phyloP scores from a whole-genome alignment of 2,888 invertebrate genomes.

The Athalia cordata region DNA sequence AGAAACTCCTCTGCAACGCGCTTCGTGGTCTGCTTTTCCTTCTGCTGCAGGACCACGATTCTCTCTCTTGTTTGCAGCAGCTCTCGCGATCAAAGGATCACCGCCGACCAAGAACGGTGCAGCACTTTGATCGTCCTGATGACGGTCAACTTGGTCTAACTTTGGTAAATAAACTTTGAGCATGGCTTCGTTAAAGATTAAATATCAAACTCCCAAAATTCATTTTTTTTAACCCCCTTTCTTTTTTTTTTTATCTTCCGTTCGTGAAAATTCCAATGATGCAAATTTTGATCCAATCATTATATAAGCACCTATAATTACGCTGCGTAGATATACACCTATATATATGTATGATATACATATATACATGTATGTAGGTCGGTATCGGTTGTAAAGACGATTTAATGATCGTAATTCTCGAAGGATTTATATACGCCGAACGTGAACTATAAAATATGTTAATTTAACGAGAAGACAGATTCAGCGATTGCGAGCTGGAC shows the following conservation, averaged over 20 bases:
- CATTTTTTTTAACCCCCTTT: too few relatives aligned
- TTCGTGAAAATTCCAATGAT: too few relatives aligned
- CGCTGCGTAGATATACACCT: neutral
- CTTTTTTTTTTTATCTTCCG: too few relatives aligned
- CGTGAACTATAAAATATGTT: conserved; percentile 25
- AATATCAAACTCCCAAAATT: too few relatives aligned
- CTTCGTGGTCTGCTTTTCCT: too few relatives aligned
- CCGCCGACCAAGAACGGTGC: conserved; percentile 10
- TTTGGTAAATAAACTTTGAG: too few relatives aligned
- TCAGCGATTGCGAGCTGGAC: conserved; percentile 4
- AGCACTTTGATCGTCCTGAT: conserved; percentile 33
- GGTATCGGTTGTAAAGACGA: neutral
- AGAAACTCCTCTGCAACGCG: neutral
- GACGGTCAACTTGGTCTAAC: neutral
- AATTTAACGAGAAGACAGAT: conserved; percentile 11
- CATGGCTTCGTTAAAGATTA: too few relatives aligned
- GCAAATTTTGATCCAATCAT: too few relatives aligned
- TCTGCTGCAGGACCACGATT: conserved; percentile 7
- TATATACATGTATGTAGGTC: neutral
- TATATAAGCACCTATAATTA: neutral
- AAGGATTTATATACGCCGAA: neutral
- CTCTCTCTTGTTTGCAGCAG: conserved; percentile 43
- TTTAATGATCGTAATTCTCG: conserved; percentile 13
- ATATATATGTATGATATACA: neutral
- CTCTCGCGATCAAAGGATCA: conserved; percentile 39